Evolutionary conservation across 2,113 vertebrate genomes (phyloP), one percentile per base, ranked within the genome.

Genomic region (Ornithorhynchus anatinus): DNA sequence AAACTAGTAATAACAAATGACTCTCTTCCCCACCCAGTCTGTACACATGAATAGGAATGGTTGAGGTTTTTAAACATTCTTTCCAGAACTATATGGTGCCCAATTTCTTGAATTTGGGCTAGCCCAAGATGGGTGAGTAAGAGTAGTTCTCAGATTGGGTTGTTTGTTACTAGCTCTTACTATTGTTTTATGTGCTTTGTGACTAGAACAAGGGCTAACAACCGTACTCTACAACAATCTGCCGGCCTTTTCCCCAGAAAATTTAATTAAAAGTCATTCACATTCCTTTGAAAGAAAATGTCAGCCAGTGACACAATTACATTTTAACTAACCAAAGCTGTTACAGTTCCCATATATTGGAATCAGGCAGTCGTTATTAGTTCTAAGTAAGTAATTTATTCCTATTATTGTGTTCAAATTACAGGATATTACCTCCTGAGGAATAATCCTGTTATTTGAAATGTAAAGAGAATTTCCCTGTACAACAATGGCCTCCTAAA

Each of bases 321-420:
- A 81, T 85, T 75, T 86, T 84, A 75, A 86, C 84, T 82, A 86
- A 86, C 87, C 82, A 84, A 88, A 85, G 87, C 82, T 84, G 87
- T 79, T 83, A 88, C 75, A 82, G 84, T 88, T 75, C 82, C 84
- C 73, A 86, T 75, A 80, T 84, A 82, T 74, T 77, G 82, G 86
- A 84, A 82, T 77, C 82, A 79, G 82, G 69, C 83, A 82, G 85
- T 79, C 74, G 72, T 89, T 87, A 86, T 89, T 86, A 85, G 85
- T 85, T 85, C 79, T 81, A 84, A 89, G 87, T 86, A 79, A 89
- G 87, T 89, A 88, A 89, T 90, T 86, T 89, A 88, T 88, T 89
- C 84, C 84, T 80, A 81, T 89, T 86, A 84, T 89, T 90, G 84
- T 86, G 77, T 86, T 86, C 89, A 88, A 86, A 88, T 85, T 86